These are phyloP conservation scores for Volucella zonaria DNA, from an alignment of 2,888 invertebrate species.

Conservation along the genomic window DNA sequence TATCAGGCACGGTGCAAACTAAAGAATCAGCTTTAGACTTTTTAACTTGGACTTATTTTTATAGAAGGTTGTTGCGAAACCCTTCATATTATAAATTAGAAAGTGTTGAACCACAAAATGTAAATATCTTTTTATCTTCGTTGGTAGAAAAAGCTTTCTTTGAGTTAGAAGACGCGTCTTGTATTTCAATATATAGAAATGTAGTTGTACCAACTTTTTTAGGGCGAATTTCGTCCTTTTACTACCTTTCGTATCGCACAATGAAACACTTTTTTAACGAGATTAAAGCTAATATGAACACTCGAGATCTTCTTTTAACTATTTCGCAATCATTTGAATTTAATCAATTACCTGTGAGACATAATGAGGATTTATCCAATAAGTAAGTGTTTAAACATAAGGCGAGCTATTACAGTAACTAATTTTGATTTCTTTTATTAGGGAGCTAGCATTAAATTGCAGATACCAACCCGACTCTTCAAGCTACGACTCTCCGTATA, in stretches of 20 bases:
- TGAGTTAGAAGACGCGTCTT: constrained; percentile 89
- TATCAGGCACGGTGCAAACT: constrained; percentile 96
- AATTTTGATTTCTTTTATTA: constrained; percentile 81
- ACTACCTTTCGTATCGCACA: constrained; percentile 96
- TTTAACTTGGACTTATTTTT: constrained; percentile 99
- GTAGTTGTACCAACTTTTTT: constrained; percentile 86
- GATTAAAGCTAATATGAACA: constrained; percentile 86
- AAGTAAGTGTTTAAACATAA: constrained; percentile 84
- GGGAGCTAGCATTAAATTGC: constrained; percentile 91
- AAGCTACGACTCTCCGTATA: constrained; percentile 94
- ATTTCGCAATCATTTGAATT: constrained; percentile 95
- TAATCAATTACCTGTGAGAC: constrained; percentile 96
- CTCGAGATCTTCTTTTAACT: constrained; percentile 89
- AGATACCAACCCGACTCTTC: constrained; percentile 88
- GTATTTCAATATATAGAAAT: constrained; percentile 88
- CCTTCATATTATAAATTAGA: constrained; percentile 94
- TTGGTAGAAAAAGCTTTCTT: constrained; percentile 91
- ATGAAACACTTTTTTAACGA: constrained; percentile 91
- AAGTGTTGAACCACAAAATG: constrained; percentile 86
- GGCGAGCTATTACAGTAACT: constrained; percentile 12
- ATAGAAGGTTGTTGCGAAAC: constrained; percentile 94
- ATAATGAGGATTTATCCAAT: constrained; percentile 97
- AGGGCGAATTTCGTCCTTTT: constrained; percentile 97
- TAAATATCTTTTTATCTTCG: constrained; percentile 90
- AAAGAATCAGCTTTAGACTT: constrained; percentile 98